phyloP scores from a whole-genome alignment of 2,888 invertebrate genomes.

The Orchesellides sinensis region DNA sequence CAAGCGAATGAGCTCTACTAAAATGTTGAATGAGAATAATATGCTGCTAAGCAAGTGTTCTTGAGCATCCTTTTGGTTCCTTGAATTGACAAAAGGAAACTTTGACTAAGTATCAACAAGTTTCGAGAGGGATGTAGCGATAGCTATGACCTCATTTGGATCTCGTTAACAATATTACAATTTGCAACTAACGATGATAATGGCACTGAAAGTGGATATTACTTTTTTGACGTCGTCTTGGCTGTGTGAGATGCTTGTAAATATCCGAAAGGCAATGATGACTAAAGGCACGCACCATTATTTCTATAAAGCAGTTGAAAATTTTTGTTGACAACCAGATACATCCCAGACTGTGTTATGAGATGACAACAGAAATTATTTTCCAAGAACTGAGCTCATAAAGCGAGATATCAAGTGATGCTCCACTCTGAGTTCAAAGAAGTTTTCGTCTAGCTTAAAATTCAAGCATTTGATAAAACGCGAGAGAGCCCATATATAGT shows the following conservation, averaged over 20 bases:
- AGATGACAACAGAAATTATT: no score
- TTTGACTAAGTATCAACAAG: not conserved
- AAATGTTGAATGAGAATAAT: no score
- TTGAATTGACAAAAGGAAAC: conserved; percentile 2
- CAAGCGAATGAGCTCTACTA: no score
- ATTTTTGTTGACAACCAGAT: not conserved
- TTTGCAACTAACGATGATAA: no score
- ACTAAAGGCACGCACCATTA: no score
- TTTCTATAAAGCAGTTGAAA: no score
- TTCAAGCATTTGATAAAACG: conserved; percentile 16
- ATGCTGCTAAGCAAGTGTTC: no score
- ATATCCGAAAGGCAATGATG: no score
- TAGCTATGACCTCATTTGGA: conserved; percentile 1
- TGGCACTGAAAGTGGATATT: not conserved
- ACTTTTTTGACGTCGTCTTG: not conserved
- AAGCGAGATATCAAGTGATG: conserved; percentile 10
- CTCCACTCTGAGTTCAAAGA: conserved; percentile 3
- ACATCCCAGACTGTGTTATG: no score
- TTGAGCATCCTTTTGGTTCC: conserved; percentile 7
- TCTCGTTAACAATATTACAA: not conserved
- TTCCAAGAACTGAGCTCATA: no score
- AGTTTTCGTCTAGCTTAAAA: not conserved
- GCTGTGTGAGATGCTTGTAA: no score
- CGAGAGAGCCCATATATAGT: no score
- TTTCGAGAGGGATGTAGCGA: not conserved